Evolutionary conservation across 2,888 invertebrate genomes (phyloP).

Genomic region (Chalcis sispes): DNA sequence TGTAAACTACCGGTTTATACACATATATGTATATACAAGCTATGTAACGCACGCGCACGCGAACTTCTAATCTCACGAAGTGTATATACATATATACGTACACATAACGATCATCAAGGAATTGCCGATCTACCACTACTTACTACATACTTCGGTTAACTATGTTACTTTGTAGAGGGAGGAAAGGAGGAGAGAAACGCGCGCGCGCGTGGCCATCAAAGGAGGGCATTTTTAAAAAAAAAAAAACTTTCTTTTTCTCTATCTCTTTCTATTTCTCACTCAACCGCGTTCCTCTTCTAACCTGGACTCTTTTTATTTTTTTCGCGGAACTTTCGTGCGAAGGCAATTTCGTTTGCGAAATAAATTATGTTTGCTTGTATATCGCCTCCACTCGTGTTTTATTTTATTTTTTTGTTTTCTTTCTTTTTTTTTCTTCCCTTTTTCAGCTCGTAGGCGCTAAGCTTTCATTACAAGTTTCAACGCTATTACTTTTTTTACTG

Average conservation of each 20-base stretch:
- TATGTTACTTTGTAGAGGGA: constrained; percentile 10
- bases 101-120: constrained; percentile 23
- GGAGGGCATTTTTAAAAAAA: constrained; percentile 43
- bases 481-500: too few relatives aligned
- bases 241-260: too few relatives aligned
- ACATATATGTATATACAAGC: too few relatives aligned
- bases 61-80: constrained; percentile 34
- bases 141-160: too few relatives aligned
- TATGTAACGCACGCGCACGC: constrained; percentile 36
- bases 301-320: too few relatives aligned
- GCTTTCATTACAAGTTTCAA: too few relatives aligned
- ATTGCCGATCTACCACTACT: constrained; percentile 10
- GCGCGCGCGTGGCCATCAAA: constrained; percentile 32
- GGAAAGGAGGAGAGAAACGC: not conserved
- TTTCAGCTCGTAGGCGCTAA: too few relatives aligned
- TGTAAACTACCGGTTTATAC: constrained; percentile 45
- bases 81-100: constrained; percentile 3
- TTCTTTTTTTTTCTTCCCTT: not conserved
- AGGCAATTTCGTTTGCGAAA: constrained; percentile 15
- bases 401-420: not conserved
- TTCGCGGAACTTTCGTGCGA: constrained; percentile 32
- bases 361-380: not conserved
- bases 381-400: not conserved
- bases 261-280: not conserved
- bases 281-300: constrained; percentile 6